Base-by-base conservation (phyloP, 2,797 vertebrate genomes). In the Anableps anableps region DNA sequence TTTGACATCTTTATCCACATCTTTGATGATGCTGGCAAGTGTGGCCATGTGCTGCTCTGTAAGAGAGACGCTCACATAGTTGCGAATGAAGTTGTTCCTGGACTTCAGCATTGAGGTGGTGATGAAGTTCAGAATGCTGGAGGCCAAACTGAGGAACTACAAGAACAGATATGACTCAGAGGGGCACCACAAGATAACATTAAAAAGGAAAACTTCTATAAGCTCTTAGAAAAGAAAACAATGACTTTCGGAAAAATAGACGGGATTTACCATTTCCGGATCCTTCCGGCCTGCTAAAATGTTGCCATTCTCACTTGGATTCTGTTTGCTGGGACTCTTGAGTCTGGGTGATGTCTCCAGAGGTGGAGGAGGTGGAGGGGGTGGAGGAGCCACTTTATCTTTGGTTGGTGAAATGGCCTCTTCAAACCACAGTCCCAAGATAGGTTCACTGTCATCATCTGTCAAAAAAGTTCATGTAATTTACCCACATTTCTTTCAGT, bases 391-490 rank as follows among this genome's bases (percentile, higher is more conserved):
- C 84, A 96, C 97, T 87, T 99, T 99, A 92, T 99, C 99, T 91
- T 99, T 99, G 90, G 96, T 97, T 21, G 99, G 99, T 45, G 99
- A 99, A 95, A 99, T 99, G 51, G 99, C 99, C 94, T 99, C 99
- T 89, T 99, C 99, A 91, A 99, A 99, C 99, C 99, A 99, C 2
- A 99, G 97, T 41, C 99, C 99, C 72, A 99, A 92, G 93, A 99
- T 99, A 14, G 99, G 99, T 82, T 99, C 99, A n/a, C 98, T 99
- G 95, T 99, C 99, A 0, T 99, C 99, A 88, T 99, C 98, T 99
- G 92, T 64, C 90, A 86, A 84, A 64, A 88, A 77, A 82, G 29
- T 81, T 72, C 50, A 87, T 38, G 79, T 36, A 34, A 86, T 81
- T 83, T 62, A 77, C 26, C 47, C 48, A 2, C 47, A 81, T 50